These are phyloP conservation scores for Eonycteris spelaea DNA, from an alignment of 2,113 vertebrate species.

Conservation along the genomic window DNA sequence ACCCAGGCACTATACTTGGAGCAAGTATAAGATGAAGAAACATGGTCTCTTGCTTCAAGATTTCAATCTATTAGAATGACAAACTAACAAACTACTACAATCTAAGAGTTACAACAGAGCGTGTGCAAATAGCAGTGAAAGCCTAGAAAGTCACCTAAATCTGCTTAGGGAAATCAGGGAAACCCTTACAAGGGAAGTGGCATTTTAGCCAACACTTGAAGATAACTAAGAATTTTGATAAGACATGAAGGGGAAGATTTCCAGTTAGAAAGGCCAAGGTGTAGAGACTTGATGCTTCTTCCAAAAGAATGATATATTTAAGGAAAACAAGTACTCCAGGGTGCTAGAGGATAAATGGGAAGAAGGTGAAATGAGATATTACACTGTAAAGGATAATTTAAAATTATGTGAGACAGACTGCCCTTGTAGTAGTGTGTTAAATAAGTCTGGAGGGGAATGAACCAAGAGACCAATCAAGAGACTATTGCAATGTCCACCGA, in stretches of 20 bases:
- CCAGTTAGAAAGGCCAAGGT: background rate
- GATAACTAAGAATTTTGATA: background rate
- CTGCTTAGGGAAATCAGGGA: background rate
- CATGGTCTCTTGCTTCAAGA: background rate
- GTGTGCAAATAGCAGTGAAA: background rate
- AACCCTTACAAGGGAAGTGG: background rate
- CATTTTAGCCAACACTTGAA: conserved; percentile 28
- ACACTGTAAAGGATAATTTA: background rate
- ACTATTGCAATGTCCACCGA: background rate
- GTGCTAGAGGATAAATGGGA: background rate
- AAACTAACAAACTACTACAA: background rate
- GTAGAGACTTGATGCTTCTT: background rate
- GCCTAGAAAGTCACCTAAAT: background rate
- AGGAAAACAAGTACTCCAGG: background rate
- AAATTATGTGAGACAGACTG: background rate
- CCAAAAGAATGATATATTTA: background rate
- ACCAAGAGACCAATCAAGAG: background rate
- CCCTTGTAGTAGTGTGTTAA: background rate
- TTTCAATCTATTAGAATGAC: background rate
- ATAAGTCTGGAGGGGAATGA: background rate
- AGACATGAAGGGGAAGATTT: background rate
- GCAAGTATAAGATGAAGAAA: background rate
- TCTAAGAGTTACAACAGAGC: background rate
- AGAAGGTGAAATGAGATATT: background rate
- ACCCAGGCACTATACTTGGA: background rate